Base-by-base conservation (phyloP, 2,888 invertebrate genomes). In the Coelogynopora nodosa region DNA sequence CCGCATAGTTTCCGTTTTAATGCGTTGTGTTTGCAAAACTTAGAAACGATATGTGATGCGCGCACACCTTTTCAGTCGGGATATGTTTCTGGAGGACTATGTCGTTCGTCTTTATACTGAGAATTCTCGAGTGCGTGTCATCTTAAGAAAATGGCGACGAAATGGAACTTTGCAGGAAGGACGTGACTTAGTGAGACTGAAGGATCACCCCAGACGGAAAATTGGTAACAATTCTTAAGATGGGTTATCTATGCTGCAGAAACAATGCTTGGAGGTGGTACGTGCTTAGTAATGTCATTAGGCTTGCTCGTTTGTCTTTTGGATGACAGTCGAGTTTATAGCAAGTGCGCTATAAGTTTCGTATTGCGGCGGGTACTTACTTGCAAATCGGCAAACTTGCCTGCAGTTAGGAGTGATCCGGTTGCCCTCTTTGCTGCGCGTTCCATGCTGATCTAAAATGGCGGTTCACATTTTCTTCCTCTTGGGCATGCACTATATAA, bases 121-220 rank as follows among this genome's bases (percentile, higher is more conserved):
- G 10, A 74, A 5, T 74, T 26, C 2, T 10, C 74, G 74, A 74
- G 23, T n/a, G 27, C 74, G 74, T 74, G 74, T 26, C 74, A n/a
- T 74, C 49, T 74, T 74, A 74, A 23, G 74, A 23, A 74, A 74
- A 49, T 49, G 5, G 49, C 18, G 49, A 49, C 49, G 49, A 18
- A 49, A 5, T 74, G 27, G 74, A 13, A 23, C 5, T 23, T 5
- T 5, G 23, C 5, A 74, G 74, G 74, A 74, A 26, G 10, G 27
- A 74, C 74, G 74, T 74, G 74, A 74, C 74, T 74, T 74, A n/a
- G 74, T n/a, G 74, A 74, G 74, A 74, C 74, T 74, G 74, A 74
- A 74, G 74, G 74, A 74, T 74, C 74, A 74, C 74, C 27, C 74
- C 74, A 74, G 74, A 23, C 27, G 74, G 74, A 74, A 74, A 74